Conservation (phyloP, 2,797 vertebrate genomes). For the Choloepus didactylus region DNA sequence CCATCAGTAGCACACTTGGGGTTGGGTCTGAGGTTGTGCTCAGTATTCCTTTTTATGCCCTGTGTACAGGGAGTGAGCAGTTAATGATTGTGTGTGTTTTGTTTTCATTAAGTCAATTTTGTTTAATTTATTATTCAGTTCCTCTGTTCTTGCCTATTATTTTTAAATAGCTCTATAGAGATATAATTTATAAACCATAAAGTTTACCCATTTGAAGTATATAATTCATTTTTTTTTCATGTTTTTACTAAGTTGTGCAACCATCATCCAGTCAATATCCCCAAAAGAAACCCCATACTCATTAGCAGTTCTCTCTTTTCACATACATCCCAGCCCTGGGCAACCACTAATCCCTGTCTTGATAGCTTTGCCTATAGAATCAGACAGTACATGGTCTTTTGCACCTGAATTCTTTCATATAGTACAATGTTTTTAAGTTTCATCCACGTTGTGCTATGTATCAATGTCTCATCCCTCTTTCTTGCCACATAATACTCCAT, state of each 20-base stretch:
- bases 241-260: neutral
- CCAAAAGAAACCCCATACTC: neutral
- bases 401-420: neutral
- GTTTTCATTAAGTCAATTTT: neutral
- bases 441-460: rapidly evolving
- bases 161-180: neutral
- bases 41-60: no score
- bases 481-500: neutral
- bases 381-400: rapidly evolving
- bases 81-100: neutral
- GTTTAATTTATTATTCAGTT: neutral
- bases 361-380: neutral
- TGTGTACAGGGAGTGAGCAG: rapidly evolving
- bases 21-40: rapidly evolving
- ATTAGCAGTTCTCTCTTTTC: neutral
- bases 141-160: neutral
- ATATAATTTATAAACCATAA: neutral
- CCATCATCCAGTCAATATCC: rapidly evolving
- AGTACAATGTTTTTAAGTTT: neutral
- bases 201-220: neutral
- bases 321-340: rapidly evolving
- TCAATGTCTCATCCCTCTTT: neutral
- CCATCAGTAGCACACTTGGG: rapidly evolving
- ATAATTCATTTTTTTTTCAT: neutral
- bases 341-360: rapidly evolving